phyloP scores from a whole-genome alignment of 1,140 invertebrate species.

The Drusus annulatus region DNA sequence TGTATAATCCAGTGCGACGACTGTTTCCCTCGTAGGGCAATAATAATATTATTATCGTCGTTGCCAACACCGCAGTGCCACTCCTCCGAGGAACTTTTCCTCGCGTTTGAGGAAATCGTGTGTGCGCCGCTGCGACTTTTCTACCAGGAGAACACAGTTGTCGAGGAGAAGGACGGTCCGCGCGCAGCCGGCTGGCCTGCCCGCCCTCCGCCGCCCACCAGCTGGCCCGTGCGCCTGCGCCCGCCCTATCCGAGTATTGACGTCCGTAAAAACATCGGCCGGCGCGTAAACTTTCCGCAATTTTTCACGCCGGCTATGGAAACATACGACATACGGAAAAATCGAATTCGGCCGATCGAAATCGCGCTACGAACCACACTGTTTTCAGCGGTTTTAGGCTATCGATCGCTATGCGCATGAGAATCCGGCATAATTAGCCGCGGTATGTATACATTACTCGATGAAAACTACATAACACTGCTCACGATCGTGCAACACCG shows the following conservation, averaged over 20 bases:
- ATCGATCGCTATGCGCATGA: slow-evolving; percentile 26
- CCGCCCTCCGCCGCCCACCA: slow-evolving; percentile 28
- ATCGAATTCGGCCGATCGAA: slow-evolving; percentile 37
- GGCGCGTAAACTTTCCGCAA: slow-evolving; percentile 55
- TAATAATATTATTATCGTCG: no score
- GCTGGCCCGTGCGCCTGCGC: slow-evolving; percentile 32
- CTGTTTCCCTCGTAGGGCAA: no score
- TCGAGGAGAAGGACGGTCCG: slow-evolving; percentile 7
- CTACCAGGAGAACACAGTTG: slow-evolving; percentile 28
- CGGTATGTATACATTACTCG: no score
- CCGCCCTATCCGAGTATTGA: slow-evolving; percentile 50
- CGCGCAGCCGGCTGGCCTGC: background rate
- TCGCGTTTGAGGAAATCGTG: background rate
- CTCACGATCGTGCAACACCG: no score
- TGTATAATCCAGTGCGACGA: no score
- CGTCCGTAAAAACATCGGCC: slow-evolving; percentile 49
- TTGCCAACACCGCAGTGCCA: background rate
- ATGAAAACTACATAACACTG: no score
- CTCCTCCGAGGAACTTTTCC: slow-evolving; percentile 8
- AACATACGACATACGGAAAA: slow-evolving; percentile 28
- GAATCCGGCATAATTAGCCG: background rate
- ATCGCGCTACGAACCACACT: slow-evolving; percentile 18
- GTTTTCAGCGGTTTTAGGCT: slow-evolving; percentile 5
- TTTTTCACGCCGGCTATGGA: slow-evolving; percentile 44
- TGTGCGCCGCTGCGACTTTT: slow-evolving; percentile 32